Evolutionary conservation across 2,888 invertebrate species (phyloP).

Genomic region (Cheilosia urbana): DNA sequence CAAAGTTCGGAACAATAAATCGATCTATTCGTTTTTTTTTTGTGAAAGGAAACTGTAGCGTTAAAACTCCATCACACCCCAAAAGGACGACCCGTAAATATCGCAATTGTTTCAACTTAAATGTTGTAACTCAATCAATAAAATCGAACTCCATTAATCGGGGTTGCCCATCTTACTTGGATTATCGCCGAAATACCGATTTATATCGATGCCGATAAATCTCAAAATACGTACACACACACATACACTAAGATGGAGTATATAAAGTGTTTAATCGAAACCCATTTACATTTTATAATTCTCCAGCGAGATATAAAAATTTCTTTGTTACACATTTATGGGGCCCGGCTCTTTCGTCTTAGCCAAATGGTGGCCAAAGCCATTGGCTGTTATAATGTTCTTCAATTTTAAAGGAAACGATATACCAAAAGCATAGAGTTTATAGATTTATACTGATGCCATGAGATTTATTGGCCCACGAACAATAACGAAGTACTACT

Average conservation of each 20-base stretch:
- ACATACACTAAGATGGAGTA: background rate
- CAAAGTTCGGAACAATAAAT: too few relatives aligned
- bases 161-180: too few relatives aligned
- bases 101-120: background rate
- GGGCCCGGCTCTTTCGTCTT: slow-evolving; percentile 8
- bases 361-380: slow-evolving; percentile 24
- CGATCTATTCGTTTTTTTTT: too few relatives aligned
- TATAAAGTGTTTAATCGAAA: slow-evolving; percentile 38
- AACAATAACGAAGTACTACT: slow-evolving; percentile 14
- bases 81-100: too few relatives aligned
- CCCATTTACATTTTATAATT: slow-evolving; percentile 59
- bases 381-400: slow-evolving; percentile 31
- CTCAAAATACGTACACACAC: background rate
- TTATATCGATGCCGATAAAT: background rate
- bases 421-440: slow-evolving; percentile 39
- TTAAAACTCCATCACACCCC: too few relatives aligned
- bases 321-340: slow-evolving; percentile 50
- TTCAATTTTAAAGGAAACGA: slow-evolving; percentile 32
- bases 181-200: background rate
- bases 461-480: slow-evolving; percentile 51
- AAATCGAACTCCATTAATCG: too few relatives aligned
- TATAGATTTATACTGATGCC: slow-evolving; percentile 56
- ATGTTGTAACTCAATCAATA: background rate
- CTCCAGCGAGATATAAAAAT: slow-evolving; percentile 47
- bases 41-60: too few relatives aligned